Evolutionary conservation across 2,888 invertebrate species (phyloP).

Genomic region (Acleris cristana): DNA sequence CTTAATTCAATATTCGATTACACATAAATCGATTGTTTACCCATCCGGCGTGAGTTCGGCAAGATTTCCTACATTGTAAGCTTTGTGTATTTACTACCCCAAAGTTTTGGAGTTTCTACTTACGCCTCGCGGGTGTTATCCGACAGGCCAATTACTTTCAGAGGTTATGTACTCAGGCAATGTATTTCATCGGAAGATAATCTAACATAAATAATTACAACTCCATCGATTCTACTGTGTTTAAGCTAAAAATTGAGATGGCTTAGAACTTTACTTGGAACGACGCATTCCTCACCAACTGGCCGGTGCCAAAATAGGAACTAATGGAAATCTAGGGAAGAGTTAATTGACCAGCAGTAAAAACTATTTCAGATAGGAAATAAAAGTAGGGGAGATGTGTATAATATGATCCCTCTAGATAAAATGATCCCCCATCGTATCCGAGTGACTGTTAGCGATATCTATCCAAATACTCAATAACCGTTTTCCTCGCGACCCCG

Average conservation of each 20-base stretch:
- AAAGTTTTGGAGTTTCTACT: conserved; percentile 13
- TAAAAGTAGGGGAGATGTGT: too few relatives aligned
- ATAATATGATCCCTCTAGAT: too few relatives aligned
- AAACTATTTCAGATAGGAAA: too few relatives aligned
- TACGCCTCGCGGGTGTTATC: conserved; percentile 7
- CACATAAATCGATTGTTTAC: conserved; percentile 23
- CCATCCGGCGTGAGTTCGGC: conserved; percentile 3
- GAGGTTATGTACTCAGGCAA: background rate
- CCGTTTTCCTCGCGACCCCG: too few relatives aligned
- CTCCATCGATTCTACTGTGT: background rate
- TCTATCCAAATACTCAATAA: too few relatives aligned
- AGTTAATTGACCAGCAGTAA: too few relatives aligned
- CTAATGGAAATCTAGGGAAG: too few relatives aligned
- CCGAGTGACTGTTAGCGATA: too few relatives aligned
- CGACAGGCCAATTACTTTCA: conserved; percentile 2
- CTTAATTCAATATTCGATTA: conserved; percentile 18
- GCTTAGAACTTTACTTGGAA: background rate
- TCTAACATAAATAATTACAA: background rate
- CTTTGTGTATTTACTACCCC: conserved; percentile 15
- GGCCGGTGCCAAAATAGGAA: too few relatives aligned
- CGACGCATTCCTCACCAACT: too few relatives aligned
- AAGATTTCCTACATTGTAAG: conserved; percentile 6
- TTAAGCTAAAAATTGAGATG: background rate
- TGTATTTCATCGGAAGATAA: background rate
- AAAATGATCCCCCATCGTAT: too few relatives aligned